A percentile compares a stretch with the other conserved stretches of the same genome.
These are phyloP conservation scores for Cinara cedri DNA, from an alignment of 2,888 invertebrate genomes.

Conservation along the genomic window DNA sequence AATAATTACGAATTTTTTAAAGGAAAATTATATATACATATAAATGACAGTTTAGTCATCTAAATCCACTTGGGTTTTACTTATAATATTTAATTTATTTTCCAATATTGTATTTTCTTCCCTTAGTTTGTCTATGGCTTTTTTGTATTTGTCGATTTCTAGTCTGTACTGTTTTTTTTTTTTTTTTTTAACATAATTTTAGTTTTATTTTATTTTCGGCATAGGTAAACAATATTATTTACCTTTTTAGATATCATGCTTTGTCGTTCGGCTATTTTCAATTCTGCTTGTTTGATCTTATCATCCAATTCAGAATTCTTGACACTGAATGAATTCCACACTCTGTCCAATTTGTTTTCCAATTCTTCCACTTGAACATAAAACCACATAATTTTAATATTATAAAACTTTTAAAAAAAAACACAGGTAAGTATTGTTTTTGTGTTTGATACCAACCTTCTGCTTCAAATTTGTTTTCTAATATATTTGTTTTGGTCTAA, in stretches of 20 bases:
- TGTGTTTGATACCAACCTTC: too few species aligned
- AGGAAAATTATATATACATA: background rate
- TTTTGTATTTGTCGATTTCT: background rate
- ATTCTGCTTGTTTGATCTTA: background rate
- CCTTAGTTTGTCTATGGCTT: background rate
- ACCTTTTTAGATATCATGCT: background rate
- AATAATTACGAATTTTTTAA: too few species aligned
- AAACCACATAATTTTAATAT: background rate
- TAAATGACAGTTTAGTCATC: background rate
- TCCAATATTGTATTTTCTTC: background rate
- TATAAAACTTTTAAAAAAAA: background rate
- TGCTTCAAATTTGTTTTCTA: background rate
- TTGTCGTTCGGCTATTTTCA: background rate
- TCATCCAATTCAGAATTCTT: background rate
- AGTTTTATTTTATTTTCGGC: too few species aligned
- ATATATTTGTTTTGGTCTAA: too few species aligned
- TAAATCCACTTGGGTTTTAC: background rate
- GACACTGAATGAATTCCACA: background rate
- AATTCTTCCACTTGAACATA: background rate
- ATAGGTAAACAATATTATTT: background rate
- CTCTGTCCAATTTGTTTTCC: background rate
- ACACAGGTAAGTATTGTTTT: background rate
- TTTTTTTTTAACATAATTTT: too few species aligned
- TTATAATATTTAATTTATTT: conserved; percentile 9
- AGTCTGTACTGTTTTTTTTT: conserved; percentile 1